Conservation (phyloP, 2,797 vertebrate genomes). For the Oreochromis mossambicus region DNA sequence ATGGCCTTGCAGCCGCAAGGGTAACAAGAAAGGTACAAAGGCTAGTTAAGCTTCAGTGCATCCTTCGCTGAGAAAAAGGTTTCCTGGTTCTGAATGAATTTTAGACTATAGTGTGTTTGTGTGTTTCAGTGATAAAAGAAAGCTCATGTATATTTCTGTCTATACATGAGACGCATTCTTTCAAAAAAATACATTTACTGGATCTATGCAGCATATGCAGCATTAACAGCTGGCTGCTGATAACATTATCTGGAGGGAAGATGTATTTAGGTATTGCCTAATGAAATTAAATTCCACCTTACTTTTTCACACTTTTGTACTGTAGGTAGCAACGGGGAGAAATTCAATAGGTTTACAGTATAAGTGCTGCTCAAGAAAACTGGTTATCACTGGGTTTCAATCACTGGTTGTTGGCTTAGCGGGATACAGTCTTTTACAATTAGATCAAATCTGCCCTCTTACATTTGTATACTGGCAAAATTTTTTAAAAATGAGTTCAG, state of each 20-base stretch:
- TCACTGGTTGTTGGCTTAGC: not conserved
- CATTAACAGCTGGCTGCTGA: not conserved
- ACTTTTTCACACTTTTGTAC: not conserved
- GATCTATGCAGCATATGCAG: not conserved
- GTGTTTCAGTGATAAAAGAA: conserved; percentile 19
- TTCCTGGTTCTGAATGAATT: conserved; percentile 19
- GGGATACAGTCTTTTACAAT: not conserved
- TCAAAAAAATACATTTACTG: not conserved
- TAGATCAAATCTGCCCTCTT: not conserved
- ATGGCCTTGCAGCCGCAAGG: conserved; percentile 45
- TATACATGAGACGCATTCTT: not conserved
- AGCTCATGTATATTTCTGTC: not conserved
- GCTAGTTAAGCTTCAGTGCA: conserved; percentile 29
- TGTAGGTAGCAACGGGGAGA: conserved; percentile 19
- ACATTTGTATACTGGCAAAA: not conserved
- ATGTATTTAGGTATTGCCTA: conserved; percentile 20
- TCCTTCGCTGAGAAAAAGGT: conserved; percentile 22
- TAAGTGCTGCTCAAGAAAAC: not conserved
- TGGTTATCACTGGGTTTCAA: not conserved
- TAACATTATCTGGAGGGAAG: conserved; percentile 3
- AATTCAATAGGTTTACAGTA: not conserved
- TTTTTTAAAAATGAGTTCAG: not conserved
- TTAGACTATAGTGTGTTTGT: not conserved
- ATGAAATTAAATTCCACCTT: not conserved
- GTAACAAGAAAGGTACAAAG: conserved; percentile 47